Conservation (phyloP, 1,140 invertebrate species). For the Aplysia californica region DNA sequence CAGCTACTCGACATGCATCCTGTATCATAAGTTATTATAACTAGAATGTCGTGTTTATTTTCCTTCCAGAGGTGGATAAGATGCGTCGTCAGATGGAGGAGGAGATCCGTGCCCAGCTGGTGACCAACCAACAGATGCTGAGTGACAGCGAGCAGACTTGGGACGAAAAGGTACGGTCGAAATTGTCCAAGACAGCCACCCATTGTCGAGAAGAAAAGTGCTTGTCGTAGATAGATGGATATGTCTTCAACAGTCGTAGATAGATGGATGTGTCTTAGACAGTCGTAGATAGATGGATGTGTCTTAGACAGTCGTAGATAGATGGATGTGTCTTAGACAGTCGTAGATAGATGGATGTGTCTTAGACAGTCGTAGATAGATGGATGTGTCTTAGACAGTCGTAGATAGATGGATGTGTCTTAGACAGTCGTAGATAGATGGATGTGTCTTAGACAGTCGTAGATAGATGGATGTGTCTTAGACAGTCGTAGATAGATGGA, state of each 20-base stretch:
- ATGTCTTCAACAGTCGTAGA: neutral
- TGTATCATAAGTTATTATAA: no score
- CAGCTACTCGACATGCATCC: no score
- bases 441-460: no score
- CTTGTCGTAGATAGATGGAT: neutral
- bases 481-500: no score
- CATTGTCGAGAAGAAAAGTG: neutral
- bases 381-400: no score
- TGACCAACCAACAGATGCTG: constrained; percentile 64
- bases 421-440: no score
- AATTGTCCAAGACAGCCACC: neutral
- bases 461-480: no score
- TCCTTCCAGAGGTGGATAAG: constrained; percentile 55
- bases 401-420: no score
- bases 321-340: neutral
- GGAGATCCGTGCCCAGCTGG: constrained; percentile 64
- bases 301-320: neutral
- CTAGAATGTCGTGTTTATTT: no score
- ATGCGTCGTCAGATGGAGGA: constrained; percentile 66
- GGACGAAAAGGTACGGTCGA: constrained; percentile 59
- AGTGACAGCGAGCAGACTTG: constrained; percentile 49
- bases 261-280: neutral
- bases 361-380: no score
- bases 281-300: neutral
- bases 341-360: neutral